phyloP scores from a whole-genome alignment of 1,140 invertebrate species.

The Scaptomyza pallida region DNA sequence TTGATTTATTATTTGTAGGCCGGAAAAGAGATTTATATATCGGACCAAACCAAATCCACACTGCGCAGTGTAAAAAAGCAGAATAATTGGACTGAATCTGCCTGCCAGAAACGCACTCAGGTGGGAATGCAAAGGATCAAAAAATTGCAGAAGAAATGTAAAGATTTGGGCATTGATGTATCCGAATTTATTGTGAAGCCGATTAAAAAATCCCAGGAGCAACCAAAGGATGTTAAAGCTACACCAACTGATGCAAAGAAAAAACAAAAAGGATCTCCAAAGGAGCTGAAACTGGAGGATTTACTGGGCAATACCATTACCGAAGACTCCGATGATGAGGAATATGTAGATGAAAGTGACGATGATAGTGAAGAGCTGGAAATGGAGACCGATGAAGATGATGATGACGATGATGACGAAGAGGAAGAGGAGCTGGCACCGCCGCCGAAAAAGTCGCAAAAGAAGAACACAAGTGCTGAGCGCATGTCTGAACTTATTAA shows the following conservation, averaged over 20 bases:
- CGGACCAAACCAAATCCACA: slow-evolving; percentile 57
- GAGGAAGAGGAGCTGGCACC: slow-evolving; percentile 39
- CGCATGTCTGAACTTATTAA: slow-evolving; percentile 55
- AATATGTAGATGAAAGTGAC: slow-evolving; percentile 55
- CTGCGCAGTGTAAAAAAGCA: slow-evolving; percentile 60
- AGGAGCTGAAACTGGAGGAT: slow-evolving; percentile 66
- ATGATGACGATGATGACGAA: slow-evolving; percentile 26
- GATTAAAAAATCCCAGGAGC: slow-evolving; percentile 44
- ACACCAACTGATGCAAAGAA: slow-evolving; percentile 40
- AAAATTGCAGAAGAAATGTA: slow-evolving; percentile 66
- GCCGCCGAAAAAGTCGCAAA: slow-evolving; percentile 47
- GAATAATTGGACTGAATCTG: slow-evolving; percentile 70
- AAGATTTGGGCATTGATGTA: slow-evolving; percentile 74
- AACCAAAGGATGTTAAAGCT: neutral
- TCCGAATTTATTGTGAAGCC: slow-evolving; percentile 56
- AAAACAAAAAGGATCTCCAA: slow-evolving; percentile 26
- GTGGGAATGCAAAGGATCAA: slow-evolving; percentile 61
- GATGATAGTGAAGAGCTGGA: too few relatives aligned
- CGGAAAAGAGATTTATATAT: slow-evolving; percentile 73
- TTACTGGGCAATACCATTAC: slow-evolving; percentile 74
- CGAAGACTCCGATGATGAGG: slow-evolving; percentile 78
- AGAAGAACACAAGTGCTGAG: slow-evolving; percentile 40
- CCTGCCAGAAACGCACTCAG: slow-evolving; percentile 69
- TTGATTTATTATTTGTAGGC: slow-evolving; percentile 42
- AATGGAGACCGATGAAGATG: slow-evolving; percentile 31